These are phyloP conservation scores for Dipodomys ordii DNA, from an alignment of 2,113 vertebrate species.

Conservation along the genomic window DNA sequence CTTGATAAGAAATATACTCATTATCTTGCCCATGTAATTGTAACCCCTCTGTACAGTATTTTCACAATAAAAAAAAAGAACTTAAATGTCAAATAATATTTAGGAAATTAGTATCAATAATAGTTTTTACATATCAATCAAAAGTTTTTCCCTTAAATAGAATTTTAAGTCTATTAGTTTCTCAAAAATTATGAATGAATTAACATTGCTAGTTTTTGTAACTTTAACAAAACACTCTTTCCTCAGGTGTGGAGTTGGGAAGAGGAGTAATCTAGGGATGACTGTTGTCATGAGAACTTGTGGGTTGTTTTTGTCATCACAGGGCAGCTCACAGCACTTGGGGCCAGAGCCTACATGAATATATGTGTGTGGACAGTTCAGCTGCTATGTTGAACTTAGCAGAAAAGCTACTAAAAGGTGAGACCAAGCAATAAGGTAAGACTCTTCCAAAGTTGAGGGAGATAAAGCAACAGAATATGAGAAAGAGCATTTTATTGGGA, in stretches of 20 bases:
- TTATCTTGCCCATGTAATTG: no score
- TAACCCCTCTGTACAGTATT: no score
- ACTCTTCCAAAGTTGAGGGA: neutral
- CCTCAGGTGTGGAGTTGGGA: neutral
- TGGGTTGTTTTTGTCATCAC: slow-evolving; percentile 60
- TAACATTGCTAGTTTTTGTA: slow-evolving; percentile 28
- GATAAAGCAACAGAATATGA: neutral
- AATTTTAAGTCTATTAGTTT: slow-evolving; percentile 7
- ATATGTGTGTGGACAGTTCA: slow-evolving; percentile 92
- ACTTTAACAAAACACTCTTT: slow-evolving; percentile 19
- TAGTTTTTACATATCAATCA: slow-evolving; percentile 12
- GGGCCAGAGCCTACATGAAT: slow-evolving; percentile 90
- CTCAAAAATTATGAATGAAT: slow-evolving; percentile 35
- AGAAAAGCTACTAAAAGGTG: slow-evolving; percentile 89
- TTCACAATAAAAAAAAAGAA: no score
- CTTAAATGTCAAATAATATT: neutral
- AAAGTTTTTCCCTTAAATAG: neutral
- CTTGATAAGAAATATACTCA: no score
- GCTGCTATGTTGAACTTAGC: slow-evolving; percentile 91
- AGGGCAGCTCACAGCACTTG: slow-evolving; percentile 92
- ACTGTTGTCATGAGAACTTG: neutral
- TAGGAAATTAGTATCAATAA: neutral
- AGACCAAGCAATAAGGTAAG: slow-evolving; percentile 22
- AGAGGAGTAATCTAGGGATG: neutral
- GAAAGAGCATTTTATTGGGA: neutral